phyloP scores from a whole-genome alignment of 2,113 vertebrate genomes.

The Salvelinus sp. region DNA sequence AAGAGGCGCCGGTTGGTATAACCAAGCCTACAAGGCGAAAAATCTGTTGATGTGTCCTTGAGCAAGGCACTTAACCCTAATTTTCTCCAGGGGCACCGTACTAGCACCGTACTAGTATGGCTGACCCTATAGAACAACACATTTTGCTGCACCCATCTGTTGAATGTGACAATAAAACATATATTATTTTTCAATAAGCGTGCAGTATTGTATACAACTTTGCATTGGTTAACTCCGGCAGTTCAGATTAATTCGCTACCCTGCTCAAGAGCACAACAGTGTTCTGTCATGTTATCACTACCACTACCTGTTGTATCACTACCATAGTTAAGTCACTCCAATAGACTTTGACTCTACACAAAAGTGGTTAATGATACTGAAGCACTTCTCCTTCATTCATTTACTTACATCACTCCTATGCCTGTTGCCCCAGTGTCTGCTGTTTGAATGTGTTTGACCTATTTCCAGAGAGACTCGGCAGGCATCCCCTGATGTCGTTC shows the following conservation, averaged over 20 bases:
- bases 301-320: not conserved
- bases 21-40: too few relatives aligned
- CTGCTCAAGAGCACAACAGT: not conserved
- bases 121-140: not conserved
- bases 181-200: not conserved
- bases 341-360: conserved; percentile 16
- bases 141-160: not conserved
- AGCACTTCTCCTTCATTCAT: not conserved
- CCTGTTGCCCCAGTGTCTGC: not conserved
- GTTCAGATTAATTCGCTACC: not conserved
- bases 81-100: not conserved
- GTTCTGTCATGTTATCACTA: not conserved
- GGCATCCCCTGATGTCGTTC: conserved; percentile 13
- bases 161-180: not conserved
- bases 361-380: not conserved
- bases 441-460: conserved; percentile 29
- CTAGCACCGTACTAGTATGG: not conserved
- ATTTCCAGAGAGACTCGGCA: conserved; percentile 30
- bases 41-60: too few relatives aligned
- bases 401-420: not conserved
- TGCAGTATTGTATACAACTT: not conserved
- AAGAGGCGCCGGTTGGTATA: not conserved
- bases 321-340: not conserved
- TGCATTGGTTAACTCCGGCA: not conserved
- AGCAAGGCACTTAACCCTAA: too few relatives aligned